Evolutionary conservation across 2,113 vertebrate species (phyloP).

Genomic region (Mirounga angustirostris): DNA sequence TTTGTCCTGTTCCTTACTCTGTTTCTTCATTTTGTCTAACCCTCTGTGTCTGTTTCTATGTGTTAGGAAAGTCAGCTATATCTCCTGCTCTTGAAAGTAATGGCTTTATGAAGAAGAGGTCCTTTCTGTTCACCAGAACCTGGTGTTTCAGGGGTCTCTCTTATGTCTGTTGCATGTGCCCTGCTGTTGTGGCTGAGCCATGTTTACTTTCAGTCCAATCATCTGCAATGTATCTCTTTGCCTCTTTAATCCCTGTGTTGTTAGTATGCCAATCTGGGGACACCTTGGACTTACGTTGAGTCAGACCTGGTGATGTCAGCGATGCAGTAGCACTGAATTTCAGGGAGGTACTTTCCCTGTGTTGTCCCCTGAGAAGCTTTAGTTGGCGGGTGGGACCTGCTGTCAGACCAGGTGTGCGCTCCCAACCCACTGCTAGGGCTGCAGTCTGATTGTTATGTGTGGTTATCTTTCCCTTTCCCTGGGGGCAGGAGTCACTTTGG

Average conservation of each 20-base stretch:
- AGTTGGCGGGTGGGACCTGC: background rate
- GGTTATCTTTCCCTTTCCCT: background rate
- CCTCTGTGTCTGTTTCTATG: background rate
- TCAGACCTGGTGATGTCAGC: background rate
- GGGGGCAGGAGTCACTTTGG: background rate
- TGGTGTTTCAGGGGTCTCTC: background rate
- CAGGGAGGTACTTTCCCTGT: background rate
- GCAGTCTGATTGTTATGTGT: background rate
- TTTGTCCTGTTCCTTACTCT: background rate
- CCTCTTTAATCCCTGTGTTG: background rate
- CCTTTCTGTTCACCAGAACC: background rate
- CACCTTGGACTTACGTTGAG: background rate
- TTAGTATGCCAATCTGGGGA: background rate
- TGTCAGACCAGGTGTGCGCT: background rate
- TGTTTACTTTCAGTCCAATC: background rate
- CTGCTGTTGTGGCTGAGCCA: background rate
- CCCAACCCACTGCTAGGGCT: background rate
- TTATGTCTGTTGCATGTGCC: background rate
- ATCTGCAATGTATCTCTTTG: background rate
- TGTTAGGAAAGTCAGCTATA: background rate
- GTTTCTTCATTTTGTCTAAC: background rate
- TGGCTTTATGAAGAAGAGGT: background rate
- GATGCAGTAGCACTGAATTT: background rate
- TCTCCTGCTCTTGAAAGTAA: background rate
- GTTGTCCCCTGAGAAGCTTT: background rate